Evolutionary conservation across 1,140 invertebrate species (phyloP).

Genomic region (Brachionus asplanchnoidis): DNA sequence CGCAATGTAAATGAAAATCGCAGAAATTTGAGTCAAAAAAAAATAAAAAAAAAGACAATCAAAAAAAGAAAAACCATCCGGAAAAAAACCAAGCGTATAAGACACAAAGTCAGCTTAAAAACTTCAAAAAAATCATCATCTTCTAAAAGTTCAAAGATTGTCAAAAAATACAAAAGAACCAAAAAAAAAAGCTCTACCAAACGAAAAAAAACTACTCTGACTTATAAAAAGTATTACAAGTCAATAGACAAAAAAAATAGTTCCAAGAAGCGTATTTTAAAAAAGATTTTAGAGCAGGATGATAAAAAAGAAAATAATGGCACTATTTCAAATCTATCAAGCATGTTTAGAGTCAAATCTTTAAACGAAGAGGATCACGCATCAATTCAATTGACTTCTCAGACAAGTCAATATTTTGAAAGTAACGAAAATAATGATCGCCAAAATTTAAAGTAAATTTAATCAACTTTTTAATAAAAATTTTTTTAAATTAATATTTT

Average conservation of each 20-base stretch:
- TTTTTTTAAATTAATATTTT: not conserved
- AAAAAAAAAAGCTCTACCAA: not conserved
- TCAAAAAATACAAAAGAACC: not conserved
- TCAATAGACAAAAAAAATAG: not conserved
- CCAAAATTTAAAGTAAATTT: not conserved
- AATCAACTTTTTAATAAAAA: not conserved
- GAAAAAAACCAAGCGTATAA: not conserved
- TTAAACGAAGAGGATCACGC: not conserved
- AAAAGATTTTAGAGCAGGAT: not conserved
- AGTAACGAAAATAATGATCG: not conserved
- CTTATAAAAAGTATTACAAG: not conserved
- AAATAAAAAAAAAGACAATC: not conserved
- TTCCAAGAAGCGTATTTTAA: not conserved
- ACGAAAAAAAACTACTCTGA: not conserved
- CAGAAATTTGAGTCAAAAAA: not conserved
- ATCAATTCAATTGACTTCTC: not conserved
- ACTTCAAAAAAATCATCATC: not conserved
- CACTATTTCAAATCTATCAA: not conserved
- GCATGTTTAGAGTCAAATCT: not conserved
- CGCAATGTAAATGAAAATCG: not conserved
- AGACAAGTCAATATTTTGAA: not conserved
- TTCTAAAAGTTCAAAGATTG: not conserved
- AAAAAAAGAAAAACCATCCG: not conserved
- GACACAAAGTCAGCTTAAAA: not conserved
- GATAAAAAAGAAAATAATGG: slow-evolving; percentile 6